Percentiles rank a stretch among this genome's conserved stretches.
Conservation (phyloP, 2,888 invertebrate genomes). For the Synanthedon vespiformis region DNA sequence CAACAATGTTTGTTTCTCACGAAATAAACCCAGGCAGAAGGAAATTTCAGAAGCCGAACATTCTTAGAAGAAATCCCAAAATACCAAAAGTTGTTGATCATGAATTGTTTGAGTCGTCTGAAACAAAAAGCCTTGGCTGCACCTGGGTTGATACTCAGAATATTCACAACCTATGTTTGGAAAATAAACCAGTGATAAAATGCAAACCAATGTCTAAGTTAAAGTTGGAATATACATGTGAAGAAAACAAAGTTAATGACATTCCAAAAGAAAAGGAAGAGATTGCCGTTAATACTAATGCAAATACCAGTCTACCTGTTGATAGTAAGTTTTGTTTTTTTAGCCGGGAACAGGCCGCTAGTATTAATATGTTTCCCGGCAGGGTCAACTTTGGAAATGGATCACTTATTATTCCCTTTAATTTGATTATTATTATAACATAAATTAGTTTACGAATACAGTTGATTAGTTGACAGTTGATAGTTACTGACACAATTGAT, state of each 20-base stretch:
- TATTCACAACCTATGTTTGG: constrained; percentile 5
- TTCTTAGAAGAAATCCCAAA: constrained; percentile 43
- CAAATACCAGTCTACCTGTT: no score
- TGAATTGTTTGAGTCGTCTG: constrained; percentile 18
- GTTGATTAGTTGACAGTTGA: no score
- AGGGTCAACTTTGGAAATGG: no score
- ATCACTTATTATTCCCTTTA: no score
- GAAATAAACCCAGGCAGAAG: constrained; percentile 36
- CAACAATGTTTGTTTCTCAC: constrained; percentile 44
- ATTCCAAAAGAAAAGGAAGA: no score
- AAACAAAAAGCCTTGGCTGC: constrained; percentile 11
- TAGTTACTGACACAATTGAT: no score
- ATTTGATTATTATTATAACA: no score
- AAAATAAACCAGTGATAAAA: constrained; percentile 6
- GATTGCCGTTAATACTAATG: no score
- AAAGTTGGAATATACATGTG: background rate
- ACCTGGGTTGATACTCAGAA: constrained; percentile 7
- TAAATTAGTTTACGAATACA: no score
- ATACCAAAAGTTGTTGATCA: constrained; percentile 5
- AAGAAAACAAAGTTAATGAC: background rate
- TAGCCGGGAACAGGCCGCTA: no score
- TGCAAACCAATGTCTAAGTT: background rate
- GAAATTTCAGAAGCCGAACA: constrained; percentile 55
- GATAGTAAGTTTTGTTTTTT: no score
- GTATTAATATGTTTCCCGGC: no score